phyloP scores from a whole-genome alignment of 1,140 invertebrate genomes.

The Mizuhopecten yessoensis region DNA sequence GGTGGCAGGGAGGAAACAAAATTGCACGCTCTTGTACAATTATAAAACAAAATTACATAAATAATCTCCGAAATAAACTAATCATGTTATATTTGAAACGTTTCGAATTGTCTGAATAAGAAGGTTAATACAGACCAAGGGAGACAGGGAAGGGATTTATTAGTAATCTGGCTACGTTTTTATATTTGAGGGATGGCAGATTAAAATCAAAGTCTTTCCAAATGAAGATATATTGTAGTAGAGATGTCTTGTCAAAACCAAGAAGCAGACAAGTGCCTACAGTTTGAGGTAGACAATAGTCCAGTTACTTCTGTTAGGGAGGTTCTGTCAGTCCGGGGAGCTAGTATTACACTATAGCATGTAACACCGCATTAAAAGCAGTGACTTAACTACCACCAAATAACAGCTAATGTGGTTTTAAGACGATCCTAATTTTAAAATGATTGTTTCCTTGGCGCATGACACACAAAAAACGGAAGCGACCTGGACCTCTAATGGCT shows the following conservation, averaged over 20 bases:
- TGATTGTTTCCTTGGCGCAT: slow-evolving; percentile 5
- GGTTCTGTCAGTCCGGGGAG: neutral
- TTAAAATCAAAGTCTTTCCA: slow-evolving; percentile 25
- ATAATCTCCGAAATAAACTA: neutral
- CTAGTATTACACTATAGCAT: neutral
- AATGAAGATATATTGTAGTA: neutral
- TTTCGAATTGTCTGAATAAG: neutral
- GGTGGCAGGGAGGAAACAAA: neutral
- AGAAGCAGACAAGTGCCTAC: neutral
- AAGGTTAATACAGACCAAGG: neutral
- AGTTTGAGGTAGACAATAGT: neutral
- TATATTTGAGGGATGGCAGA: neutral
- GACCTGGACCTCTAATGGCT: neutral
- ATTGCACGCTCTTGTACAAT: neutral
- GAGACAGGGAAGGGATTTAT: neutral
- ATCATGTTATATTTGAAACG: neutral
- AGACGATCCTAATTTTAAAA: slow-evolving; percentile 18
- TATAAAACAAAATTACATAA: neutral
- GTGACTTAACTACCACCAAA: neutral
- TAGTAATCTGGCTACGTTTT: neutral
- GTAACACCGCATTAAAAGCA: neutral
- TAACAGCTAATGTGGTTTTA: slow-evolving; percentile 16
- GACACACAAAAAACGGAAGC: slow-evolving; percentile 24
- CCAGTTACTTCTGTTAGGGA: too few species aligned
- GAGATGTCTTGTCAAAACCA: neutral